Evolutionary conservation across 2,113 vertebrate genomes (phyloP), one percentile per base, ranked within the genome.

Genomic region (Candoia aspera): DNA sequence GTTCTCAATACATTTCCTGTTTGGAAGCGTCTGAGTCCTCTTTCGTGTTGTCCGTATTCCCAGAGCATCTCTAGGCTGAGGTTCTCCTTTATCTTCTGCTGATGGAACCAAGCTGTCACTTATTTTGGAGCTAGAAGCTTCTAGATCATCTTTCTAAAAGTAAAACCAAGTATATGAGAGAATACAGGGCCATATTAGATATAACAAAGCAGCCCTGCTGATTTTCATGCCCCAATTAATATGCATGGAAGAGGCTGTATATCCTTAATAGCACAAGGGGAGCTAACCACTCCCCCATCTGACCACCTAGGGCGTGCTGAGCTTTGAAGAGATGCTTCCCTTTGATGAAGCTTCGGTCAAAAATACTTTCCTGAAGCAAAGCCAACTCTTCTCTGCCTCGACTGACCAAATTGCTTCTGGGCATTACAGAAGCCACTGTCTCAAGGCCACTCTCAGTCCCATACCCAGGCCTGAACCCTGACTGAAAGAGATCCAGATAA

Each of bases 21-120:
- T 97, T 0, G 99, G 99, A 4, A 99, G 96, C 0, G 99, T 99
- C 95, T 99, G 99, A 3, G 99, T 99, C 94, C 99, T 98, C 94
- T 99, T 99, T 90, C 99, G 98, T 11, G 98, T 62, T 0, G 94
- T 92, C 98, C 97, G 98, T 4, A 59, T 92, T 8, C 97, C 98
- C 55, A 3, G 0, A 0, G 49, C 55, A 1, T 95, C 96, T 6
- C 62, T 92, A 23, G 92, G 0, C 0, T 4, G 1, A 6, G 58
- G n/a, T 88, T 62, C n/a, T 5, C 4, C 85, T 0, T 68, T 55
- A 3, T 94, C 89, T 95, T 96, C 88, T n/a, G 89, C 0, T 0
- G 89, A 57, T 1, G 33, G 68, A 10, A 85, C 8, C 2, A 92
- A 29, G 88, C 90, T 0, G 0, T 3, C 92, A 2, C 95, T 55